Base-by-base conservation (phyloP, 2,888 invertebrate genomes). In the Aporophyla nigra region DNA sequence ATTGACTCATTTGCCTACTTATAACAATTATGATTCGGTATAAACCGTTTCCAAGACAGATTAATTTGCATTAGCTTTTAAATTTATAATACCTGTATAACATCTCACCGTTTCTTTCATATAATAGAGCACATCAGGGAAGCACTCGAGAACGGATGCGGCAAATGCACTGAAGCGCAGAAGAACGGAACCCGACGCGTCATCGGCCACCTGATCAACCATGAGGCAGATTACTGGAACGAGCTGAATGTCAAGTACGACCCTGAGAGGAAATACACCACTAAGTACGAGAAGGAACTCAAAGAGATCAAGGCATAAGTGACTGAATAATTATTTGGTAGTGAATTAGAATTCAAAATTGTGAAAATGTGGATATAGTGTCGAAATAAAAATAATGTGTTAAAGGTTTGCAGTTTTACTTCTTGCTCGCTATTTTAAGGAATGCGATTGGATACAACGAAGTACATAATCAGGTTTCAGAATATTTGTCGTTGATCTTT, bases 181-280 rank as follows among this genome's bases (percentile, higher is more conserved):
- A 88, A 82, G 67, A 81, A 83, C 0, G 92, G 92, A 0, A 89
- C 92, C 19, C 84, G 90, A 0, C 86, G 80, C 1, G 93, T 94
- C 19, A 92, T 94, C 72, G 71, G 66, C 0, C 90, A 93, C 80
- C 84, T 94, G 54, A 92, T 93, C 83, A 92, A 93, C 80, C 56
- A 94, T n/a, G 91, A 94, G 71, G 76, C 78, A 95, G 93, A 91
- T 0, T 90, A 80, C 86, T 96, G 96, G 96, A 79, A 86, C 1
- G 83, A 94, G 74, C 91, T 97, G n/a, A 86, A 88, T 27, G 89
- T 74, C 53, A 95, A 95, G 68, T 96, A 93, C 82, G 96, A 97
- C 79, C 94, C 96, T 1, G 83, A 90, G 0, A 90, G 83, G 40
- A 91, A 93, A 49, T 96, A 90, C 88, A 86, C 89, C 19, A 84